Evolutionary conservation across 2,113 vertebrate genomes (phyloP), one percentile per base, ranked within the genome.

Genomic region (Elephantulus edwardii): DNA sequence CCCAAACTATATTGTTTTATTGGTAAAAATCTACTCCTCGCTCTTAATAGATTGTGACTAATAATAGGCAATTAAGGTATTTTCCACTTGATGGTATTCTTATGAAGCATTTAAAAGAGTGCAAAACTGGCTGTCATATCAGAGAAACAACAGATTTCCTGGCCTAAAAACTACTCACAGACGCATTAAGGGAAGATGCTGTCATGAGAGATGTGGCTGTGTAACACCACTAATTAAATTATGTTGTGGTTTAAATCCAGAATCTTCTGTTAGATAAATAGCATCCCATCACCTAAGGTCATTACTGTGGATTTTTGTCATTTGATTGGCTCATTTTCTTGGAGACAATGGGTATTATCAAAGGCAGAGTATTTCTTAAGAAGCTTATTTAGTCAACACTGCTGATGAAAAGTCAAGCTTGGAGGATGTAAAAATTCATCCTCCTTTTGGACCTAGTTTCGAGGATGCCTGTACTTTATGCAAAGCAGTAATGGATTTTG

Each of bases 1-100:
- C 71, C 46, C 84, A 77, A 88, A 82, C 22, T 52, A 7, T 44
- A 83, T 72, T 83, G 28, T 85, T 87, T 66, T 86, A 77, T 84
- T 92, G 80, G 66, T 86, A 79, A 88, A 94, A 92, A 92, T 90
- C 26, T 54, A 62, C 19, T 86, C 40, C 75, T 46, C 40, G 17
- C 14, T 84, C 38, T 87, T 88, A 93, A 71, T 62, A 86, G 70
- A 60, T 35, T 82, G 19, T 78, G 40, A 56, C 68, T 88, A 58
- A 60, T 62, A 91, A 60, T 77, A 79, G 66, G 33, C 70, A 88
- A 84, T 92, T 93, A 64, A 88, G 58, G 30, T 58, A 79, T 85
- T 93, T 95, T 95, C 48, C 50, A 74, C 8, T 2, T 94, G 72
- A 72, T 71, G 88, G 35, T 82, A 54, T 91, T 54, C 42, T 71